phyloP scores from a whole-genome alignment of 2,888 invertebrate genomes.

The Alviniconcha strummeri region DNA sequence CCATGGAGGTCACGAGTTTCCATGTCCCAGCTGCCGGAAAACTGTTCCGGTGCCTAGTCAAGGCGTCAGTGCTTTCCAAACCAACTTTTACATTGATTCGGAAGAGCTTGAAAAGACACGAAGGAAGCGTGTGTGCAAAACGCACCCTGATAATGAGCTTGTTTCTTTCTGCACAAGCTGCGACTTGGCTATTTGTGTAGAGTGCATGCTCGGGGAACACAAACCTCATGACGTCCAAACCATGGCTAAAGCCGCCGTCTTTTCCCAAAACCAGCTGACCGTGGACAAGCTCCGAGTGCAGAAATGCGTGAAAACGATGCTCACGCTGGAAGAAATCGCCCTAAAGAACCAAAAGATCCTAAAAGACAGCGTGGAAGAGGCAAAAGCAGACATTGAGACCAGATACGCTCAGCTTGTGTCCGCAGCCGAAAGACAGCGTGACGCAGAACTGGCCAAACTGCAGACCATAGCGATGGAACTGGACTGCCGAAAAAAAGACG shows the following conservation, averaged over 20 bases:
- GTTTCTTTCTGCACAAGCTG: neutral
- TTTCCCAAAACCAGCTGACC: neutral
- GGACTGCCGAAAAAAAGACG: too few relatives aligned
- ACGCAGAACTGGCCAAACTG: too few relatives aligned
- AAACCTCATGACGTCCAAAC: neutral
- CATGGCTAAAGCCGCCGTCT: neutral
- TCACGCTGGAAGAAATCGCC: neutral
- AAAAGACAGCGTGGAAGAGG: neutral
- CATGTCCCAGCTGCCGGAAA: neutral
- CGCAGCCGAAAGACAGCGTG: neutral
- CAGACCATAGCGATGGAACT: too few relatives aligned
- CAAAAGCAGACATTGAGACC: neutral
- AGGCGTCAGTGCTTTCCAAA: neutral
- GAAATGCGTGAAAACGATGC: neutral
- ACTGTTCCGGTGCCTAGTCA: neutral
- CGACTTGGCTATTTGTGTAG: neutral
- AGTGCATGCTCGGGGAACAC: neutral
- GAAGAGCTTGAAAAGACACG: neutral
- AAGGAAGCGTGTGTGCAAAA: neutral
- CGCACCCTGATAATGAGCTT: neutral
- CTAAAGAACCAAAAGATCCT: neutral
- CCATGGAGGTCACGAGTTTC: neutral
- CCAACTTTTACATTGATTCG: slow-evolving; percentile 5
- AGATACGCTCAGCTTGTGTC: neutral
- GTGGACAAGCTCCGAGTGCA: neutral